Percentiles rank a stretch among this genome's conserved stretches.
Conservation (phyloP, 2,888 invertebrate genomes). For the Nomada hirtipes region DNA sequence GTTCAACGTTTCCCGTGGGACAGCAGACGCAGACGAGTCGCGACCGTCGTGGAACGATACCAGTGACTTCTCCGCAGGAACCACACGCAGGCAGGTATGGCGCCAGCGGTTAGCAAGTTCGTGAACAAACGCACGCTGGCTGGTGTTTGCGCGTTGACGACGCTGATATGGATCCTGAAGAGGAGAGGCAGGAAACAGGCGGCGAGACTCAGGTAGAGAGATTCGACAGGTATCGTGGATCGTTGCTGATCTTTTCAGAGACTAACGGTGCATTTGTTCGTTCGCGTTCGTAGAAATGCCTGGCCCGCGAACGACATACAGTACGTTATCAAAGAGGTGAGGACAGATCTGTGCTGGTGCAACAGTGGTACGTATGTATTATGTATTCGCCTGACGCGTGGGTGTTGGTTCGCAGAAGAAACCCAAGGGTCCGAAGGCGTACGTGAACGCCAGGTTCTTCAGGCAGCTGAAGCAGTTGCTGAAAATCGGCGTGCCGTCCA, state of each 20-base stretch:
- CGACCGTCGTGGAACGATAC: constrained; percentile 8
- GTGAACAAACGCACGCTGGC: constrained; percentile 89
- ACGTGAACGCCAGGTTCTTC: constrained; percentile 91
- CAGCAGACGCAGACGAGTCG: constrained; percentile 25
- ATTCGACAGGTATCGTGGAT: too few relatives aligned
- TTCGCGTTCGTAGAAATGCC: constrained; percentile 83
- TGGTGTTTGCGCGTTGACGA: constrained; percentile 87
- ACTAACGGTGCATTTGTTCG: not conserved
- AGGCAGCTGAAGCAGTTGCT: constrained; percentile 89
- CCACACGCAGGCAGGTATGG: constrained; percentile 85
- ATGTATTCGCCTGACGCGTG: too few relatives aligned
- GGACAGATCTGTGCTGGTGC: not conserved
- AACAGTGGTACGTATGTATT: too few relatives aligned
- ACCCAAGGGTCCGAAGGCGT: constrained; percentile 87
- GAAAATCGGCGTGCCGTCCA: constrained; percentile 88
- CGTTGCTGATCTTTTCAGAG: not conserved
- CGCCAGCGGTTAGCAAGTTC: constrained; percentile 91
- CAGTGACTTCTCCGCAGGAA: constrained; percentile 9
- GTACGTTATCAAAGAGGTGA: constrained; percentile 90
- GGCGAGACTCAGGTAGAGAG: constrained; percentile 47
- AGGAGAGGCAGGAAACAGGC: constrained; percentile 71
- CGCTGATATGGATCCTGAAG: constrained; percentile 78
- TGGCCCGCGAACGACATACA: constrained; percentile 90
- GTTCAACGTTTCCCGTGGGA: constrained; percentile 21
- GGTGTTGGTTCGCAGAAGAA: constrained; percentile 79